Evolutionary conservation across 2,797 vertebrate genomes (phyloP).

Genomic region (Australoheros facetus): DNA sequence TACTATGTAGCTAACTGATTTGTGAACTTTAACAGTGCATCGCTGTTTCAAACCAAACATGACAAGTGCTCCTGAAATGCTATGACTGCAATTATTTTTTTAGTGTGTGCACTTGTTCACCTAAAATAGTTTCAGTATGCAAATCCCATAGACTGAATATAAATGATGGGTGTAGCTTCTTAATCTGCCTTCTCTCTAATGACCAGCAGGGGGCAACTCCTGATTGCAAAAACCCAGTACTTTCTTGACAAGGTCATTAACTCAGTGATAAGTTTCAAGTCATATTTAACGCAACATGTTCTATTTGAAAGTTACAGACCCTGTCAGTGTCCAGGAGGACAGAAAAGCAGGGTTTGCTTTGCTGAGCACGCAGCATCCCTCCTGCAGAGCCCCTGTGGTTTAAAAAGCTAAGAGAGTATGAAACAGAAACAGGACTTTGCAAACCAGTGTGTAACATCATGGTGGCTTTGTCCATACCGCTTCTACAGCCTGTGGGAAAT

Average conservation of each 20-base stretch:
- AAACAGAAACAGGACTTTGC: neutral
- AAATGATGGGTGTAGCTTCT: neutral
- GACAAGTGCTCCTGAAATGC: too few relatives aligned
- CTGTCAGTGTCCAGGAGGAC: fast-evolving
- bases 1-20: too few relatives aligned
- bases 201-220: neutral
- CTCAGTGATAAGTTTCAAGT: neutral
- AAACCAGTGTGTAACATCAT: neutral
- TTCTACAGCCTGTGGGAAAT: neutral
- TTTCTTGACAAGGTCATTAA: neutral
- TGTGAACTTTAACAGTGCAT: neutral
- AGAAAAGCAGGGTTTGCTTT: neutral
- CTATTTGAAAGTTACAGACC: neutral
- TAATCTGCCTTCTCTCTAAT: neutral
- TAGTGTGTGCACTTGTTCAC: too few relatives aligned
- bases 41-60: too few relatives aligned
- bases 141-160: neutral
- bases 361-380: too few relatives aligned
- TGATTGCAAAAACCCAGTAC: too few relatives aligned
- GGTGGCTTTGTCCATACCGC: neutral
- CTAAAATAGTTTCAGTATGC: too few relatives aligned
- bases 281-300: neutral
- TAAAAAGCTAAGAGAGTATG: neutral
- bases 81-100: too few relatives aligned
- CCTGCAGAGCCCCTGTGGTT: neutral